Conservation (phyloP, 2,888 invertebrate genomes). For the Brenthis ino region DNA sequence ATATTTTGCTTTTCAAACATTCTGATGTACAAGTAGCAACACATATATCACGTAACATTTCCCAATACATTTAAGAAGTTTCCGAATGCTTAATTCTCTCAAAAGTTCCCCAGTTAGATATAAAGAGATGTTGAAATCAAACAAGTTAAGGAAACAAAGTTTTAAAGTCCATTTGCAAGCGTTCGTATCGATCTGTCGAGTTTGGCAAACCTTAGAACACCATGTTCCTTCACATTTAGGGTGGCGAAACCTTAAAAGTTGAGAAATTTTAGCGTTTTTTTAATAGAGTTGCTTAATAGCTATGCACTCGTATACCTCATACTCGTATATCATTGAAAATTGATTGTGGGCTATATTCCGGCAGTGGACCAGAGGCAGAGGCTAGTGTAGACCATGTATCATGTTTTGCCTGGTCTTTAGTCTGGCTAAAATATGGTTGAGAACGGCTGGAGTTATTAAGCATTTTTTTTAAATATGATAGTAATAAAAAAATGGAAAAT, state of each 20-base stretch:
- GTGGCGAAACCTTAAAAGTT: slow-evolving; percentile 26
- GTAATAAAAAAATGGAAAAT: too few species aligned
- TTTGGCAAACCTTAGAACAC: slow-evolving; percentile 23
- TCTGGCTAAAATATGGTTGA: too few species aligned
- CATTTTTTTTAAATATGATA: too few species aligned
- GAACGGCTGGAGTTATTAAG: too few species aligned
- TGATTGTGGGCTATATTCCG: too few species aligned
- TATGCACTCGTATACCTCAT: not conserved
- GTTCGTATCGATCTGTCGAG: slow-evolving; percentile 30
- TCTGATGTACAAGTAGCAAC: too few species aligned
- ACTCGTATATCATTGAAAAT: not conserved
- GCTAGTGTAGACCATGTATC: too few species aligned
- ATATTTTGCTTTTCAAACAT: too few species aligned
- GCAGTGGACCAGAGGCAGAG: too few species aligned
- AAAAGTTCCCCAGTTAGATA: not conserved
- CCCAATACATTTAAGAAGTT: too few species aligned
- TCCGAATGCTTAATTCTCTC: not conserved
- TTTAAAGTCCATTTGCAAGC: slow-evolving; percentile 33
- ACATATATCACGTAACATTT: too few species aligned
- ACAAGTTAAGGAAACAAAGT: slow-evolving; percentile 30
- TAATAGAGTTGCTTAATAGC: not conserved
- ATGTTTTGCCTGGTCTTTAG: too few species aligned
- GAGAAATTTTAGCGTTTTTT: slow-evolving; percentile 18
- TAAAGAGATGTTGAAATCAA: slow-evolving; percentile 14
- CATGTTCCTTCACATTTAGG: slow-evolving; percentile 21